Percentiles rank a stretch among this genome's conserved stretches.
Conservation (phyloP, 2,797 vertebrate genomes). For the Micropoecilia bifurca region DNA sequence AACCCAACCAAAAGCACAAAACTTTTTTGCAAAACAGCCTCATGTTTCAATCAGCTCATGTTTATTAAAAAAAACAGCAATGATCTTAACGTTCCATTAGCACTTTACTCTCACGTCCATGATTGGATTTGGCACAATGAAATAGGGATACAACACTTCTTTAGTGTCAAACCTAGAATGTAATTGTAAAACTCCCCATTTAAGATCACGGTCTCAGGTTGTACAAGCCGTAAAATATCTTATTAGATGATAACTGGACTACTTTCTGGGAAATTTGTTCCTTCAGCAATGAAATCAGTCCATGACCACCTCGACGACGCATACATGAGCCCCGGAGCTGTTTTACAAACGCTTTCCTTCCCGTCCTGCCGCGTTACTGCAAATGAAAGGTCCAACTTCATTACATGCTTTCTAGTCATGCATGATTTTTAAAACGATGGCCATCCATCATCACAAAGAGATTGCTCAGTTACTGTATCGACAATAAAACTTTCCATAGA, state of each 20-base stretch:
- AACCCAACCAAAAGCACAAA: neutral
- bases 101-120: neutral
- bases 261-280: constrained; percentile 10
- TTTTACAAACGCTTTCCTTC: constrained; percentile 7
- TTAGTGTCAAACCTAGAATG: constrained; percentile 32
- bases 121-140: neutral
- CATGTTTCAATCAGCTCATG: neutral
- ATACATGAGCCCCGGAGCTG: neutral
- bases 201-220: constrained; percentile 8
- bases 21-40: neutral
- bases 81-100: neutral
- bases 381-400: constrained; percentile 29
- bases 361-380: constrained; percentile 1
- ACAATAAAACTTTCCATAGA: constrained; percentile 12
- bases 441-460: constrained; percentile 25
- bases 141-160: constrained; percentile 13
- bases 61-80: neutral
- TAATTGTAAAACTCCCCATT: constrained; percentile 35
- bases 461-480: constrained; percentile 15
- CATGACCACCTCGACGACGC: neutral
- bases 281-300: constrained; percentile 10
- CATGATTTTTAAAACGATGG: constrained; percentile 20
- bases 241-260: neutral
- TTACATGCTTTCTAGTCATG: constrained; percentile 23
- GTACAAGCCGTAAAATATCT: neutral